Evolutionary conservation across 2,797 vertebrate genomes (phyloP).

Genomic region (Silurus lanzhouensis): DNA sequence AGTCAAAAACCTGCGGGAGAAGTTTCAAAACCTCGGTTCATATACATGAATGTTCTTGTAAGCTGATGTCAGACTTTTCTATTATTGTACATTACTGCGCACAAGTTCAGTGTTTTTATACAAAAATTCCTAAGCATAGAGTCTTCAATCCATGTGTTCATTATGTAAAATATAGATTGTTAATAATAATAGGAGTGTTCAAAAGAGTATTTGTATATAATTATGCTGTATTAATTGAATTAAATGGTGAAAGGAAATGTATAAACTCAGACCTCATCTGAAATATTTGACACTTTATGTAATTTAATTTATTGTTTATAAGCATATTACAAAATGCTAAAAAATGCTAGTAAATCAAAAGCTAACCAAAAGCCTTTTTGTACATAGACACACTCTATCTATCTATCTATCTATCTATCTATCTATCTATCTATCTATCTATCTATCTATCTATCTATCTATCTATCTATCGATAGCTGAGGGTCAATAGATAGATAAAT

Average conservation of each 20-base stretch:
- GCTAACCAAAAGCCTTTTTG: no score
- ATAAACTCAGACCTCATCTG: conserved; percentile 2
- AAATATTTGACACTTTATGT: conserved; percentile 34
- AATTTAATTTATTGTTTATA: conserved; percentile 33
- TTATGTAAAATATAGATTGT: background rate
- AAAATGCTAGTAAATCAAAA: no score
- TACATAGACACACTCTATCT: no score
- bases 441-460: no score
- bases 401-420: no score
- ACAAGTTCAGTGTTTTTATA: background rate
- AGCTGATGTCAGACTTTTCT: background rate
- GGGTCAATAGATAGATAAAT: no score
- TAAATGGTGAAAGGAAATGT: conserved; percentile 26
- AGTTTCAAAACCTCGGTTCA: conserved; percentile 86
- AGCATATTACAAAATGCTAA: background rate
- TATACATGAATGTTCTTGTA: conserved; percentile 60
- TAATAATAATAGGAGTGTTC: background rate
- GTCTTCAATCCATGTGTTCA: background rate
- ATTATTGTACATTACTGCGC: conserved; percentile 4
- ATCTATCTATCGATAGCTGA: no score
- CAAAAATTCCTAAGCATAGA: background rate
- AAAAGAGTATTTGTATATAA: background rate
- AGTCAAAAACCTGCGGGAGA: conserved; percentile 88
- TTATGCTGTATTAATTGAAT: conserved; percentile 18
- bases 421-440: no score